phyloP scores from a whole-genome alignment of 2,888 invertebrate species.

The Clanis bilineata region DNA sequence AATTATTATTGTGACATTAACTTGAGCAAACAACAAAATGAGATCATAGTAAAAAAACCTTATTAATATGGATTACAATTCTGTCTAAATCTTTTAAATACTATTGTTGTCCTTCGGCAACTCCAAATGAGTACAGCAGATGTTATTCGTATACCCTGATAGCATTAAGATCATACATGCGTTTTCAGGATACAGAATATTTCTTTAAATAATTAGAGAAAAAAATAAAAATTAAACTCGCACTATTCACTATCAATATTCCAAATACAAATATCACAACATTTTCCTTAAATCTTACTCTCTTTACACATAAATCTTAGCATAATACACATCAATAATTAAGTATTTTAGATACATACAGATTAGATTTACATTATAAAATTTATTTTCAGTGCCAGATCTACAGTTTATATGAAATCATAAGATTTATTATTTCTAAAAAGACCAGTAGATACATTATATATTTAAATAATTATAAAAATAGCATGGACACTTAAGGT shows the following conservation, averaged over 20 bases:
- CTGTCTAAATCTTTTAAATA: too few relatives aligned
- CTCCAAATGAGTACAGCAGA: too few relatives aligned
- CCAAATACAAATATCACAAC: constrained; percentile 83
- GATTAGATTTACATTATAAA: constrained; percentile 57
- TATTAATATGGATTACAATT: neutral
- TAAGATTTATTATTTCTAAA: constrained; percentile 35
- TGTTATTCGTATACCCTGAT: too few relatives aligned
- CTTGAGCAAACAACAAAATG: constrained; percentile 50
- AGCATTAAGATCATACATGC: too few relatives aligned
- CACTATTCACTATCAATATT: constrained; percentile 66
- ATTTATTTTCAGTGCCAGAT: constrained; percentile 51
- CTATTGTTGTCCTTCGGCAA: too few relatives aligned
- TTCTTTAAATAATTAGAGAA: too few relatives aligned
- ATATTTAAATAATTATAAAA: constrained; percentile 48
- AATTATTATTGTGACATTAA: constrained; percentile 17
- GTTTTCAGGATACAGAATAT: too few relatives aligned
- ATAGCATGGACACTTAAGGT: constrained; percentile 60
- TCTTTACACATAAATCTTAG: constrained; percentile 75
- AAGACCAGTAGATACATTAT: constrained; percentile 54
- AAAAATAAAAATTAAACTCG: neutral
- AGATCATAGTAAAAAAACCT: constrained; percentile 41
- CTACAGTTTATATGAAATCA: constrained; percentile 44
- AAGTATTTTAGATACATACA: constrained; percentile 60
- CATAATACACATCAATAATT: constrained; percentile 71
- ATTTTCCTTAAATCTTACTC: constrained; percentile 72